Percentiles rank a stretch among this genome's conserved stretches.
phyloP scores from a whole-genome alignment of 2,113 vertebrate species.

The Apistogramma diplotaenia region DNA sequence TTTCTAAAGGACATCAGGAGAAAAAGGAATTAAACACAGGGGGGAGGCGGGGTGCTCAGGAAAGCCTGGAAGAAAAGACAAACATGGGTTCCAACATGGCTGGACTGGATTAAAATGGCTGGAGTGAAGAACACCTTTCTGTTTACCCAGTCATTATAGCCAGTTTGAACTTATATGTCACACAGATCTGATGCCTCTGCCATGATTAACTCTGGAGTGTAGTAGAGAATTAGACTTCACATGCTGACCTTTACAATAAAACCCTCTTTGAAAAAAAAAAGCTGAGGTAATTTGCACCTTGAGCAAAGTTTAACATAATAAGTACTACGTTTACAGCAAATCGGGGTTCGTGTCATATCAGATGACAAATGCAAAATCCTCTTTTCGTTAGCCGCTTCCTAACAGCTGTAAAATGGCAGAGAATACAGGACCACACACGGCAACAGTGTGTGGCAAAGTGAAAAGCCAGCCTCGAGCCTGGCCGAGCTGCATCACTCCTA shows the following conservation, averaged over 20 bases:
- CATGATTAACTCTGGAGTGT: conserved; percentile 7
- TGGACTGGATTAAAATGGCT: conserved; percentile 62
- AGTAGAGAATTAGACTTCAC: neutral
- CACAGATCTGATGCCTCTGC: neutral
- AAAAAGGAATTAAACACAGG: conserved; percentile 64
- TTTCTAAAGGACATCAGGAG: conserved; percentile 45
- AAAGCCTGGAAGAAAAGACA: conserved; percentile 38
- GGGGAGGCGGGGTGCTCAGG: conserved; percentile 7
- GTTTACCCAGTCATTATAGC: conserved; percentile 3
- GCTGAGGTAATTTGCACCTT: conserved; percentile 10
- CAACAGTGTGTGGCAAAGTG: neutral
- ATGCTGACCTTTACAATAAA: conserved; percentile 25
- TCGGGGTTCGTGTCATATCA: conserved; percentile 5
- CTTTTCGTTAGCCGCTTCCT: conserved; percentile 12
- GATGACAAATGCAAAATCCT: conserved; percentile 2
- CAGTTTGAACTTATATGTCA: conserved; percentile 2
- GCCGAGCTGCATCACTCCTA: conserved; percentile 38
- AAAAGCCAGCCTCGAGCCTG: neutral
- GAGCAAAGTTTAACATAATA: conserved; percentile 26
- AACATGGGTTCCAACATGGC: conserved; percentile 62
- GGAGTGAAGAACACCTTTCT: conserved; percentile 31
- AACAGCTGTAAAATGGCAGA: conserved; percentile 35
- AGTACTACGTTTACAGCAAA: conserved; percentile 4
- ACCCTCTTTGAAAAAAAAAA: conserved; percentile 1
- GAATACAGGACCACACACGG: conserved; percentile 27